Evolutionary conservation across 2,113 vertebrate species (phyloP), one percentile per base, ranked within the genome.

Genomic region (Murina feae): DNA sequence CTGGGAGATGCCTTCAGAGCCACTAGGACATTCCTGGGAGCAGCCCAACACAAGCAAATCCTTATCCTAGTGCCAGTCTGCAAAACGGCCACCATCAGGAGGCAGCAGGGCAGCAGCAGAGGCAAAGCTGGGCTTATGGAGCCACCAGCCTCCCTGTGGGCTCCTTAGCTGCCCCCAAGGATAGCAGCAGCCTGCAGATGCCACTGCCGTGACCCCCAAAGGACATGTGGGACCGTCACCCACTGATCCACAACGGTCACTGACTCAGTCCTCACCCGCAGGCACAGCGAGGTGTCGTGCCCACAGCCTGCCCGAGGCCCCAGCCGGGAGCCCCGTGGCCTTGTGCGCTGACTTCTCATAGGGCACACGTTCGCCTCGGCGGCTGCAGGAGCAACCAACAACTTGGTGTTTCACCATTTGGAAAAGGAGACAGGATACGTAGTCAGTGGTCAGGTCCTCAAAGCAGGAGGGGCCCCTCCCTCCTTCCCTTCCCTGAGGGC

Each of bases 321-420:
- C 55, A 60, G 55, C 55, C 0, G 28, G 21, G 68, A 60, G 60
- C 8, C 11, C 30, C 2, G 16, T 16, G 37, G 8, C 42, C 66
- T 10, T 1, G 13, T 11, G 9, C 6, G 11, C 51, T 49, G 63
- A 63, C 63, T 9, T 23, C 68, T n/a, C 20, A 39, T 0, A 1
- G 23, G 3, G n/a, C 1, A 0, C 16, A 0, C 17, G 1, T 5
- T 1, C 4, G 9, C 47, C 13, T 32, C 2, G 1, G 42, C 1
- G 0, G 66, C 51, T 28, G 18, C 7, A 0, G n/a, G 53, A n/a
- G 42, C 49, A 3, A 8, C 76, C 12, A n/a, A 11, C 0, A 44
- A 39, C 55, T 13, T 2, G 1, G 65, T 6, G 53, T 3, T n/a
- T 44, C 39, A 53, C 3, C 80, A 25, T 1, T 1, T 28, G 55